These are phyloP conservation scores for Malurus splendens DNA, from an alignment of 2,797 vertebrate species.

Conservation along the genomic window DNA sequence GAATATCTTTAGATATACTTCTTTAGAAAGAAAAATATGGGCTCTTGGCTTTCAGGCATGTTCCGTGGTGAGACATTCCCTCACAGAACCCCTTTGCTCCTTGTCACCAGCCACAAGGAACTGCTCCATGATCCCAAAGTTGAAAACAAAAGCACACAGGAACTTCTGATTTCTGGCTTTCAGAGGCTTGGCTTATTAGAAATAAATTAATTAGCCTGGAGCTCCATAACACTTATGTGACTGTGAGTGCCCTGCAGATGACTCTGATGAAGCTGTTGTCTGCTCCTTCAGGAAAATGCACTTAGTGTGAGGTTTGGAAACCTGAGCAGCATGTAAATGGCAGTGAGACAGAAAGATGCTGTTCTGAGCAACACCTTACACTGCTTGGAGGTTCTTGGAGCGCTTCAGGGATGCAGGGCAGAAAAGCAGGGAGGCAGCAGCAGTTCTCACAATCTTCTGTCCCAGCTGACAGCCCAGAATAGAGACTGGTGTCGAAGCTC, in stretches of 20 bases:
- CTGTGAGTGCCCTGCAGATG: slow-evolving; percentile 46
- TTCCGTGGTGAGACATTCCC: neutral
- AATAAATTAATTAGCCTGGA: slow-evolving; percentile 56
- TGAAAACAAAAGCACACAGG: neutral
- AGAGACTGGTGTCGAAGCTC: neutral
- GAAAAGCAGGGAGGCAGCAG: slow-evolving; percentile 18
- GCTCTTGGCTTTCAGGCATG: neutral
- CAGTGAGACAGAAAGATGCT: slow-evolving; percentile 41
- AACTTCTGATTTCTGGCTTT: slow-evolving; percentile 2
- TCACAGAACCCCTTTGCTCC: neutral
- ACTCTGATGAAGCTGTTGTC: slow-evolving; percentile 51
- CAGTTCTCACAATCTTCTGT: neutral
- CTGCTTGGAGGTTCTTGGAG: neutral
- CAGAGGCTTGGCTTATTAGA: neutral
- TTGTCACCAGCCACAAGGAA: neutral
- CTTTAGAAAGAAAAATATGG: too few species aligned
- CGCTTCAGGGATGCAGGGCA: slow-evolving; percentile 19
- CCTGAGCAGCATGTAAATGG: slow-evolving; percentile 59
- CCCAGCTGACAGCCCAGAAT: neutral
- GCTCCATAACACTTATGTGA: slow-evolving; percentile 14
- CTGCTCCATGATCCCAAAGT: neutral
- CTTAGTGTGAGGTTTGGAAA: slow-evolving; percentile 58
- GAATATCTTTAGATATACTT: neutral
- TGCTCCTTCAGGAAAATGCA: slow-evolving; percentile 48
- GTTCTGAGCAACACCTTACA: slow-evolving; percentile 37